Evolutionary conservation across 2,797 vertebrate genomes (phyloP).

Genomic region (Lithobates sylvaticus): DNA sequence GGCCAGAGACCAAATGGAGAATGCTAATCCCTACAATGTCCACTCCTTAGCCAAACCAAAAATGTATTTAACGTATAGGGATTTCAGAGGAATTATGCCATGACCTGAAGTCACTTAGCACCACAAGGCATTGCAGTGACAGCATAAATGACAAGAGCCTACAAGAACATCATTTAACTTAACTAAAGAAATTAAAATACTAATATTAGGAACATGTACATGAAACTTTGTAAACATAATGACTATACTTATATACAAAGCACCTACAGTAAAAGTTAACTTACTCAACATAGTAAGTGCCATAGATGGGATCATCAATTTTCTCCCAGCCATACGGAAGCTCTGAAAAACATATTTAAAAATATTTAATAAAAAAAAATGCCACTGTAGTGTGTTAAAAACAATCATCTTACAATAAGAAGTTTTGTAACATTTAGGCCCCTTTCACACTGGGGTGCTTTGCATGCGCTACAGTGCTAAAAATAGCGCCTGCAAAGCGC

Average conservation of each 20-base stretch:
- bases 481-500: too few relatives aligned
- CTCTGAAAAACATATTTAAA: constrained; percentile 81
- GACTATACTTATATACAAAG: neutral
- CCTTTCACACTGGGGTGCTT: too few relatives aligned
- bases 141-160: neutral
- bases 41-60: neutral
- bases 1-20: neutral
- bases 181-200: too few relatives aligned
- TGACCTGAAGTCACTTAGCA: neutral
- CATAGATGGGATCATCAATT: constrained; percentile 99
- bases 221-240: neutral
- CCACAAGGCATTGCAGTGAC: neutral
- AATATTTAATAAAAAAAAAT: too few relatives aligned
- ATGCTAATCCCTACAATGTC: neutral
- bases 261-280: constrained; percentile 71
- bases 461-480: too few relatives aligned
- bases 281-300: constrained; percentile 99
- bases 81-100: neutral
- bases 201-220: too few relatives aligned
- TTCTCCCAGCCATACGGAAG: constrained; percentile 99
- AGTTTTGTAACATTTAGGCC: too few relatives aligned
- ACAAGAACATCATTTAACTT: neutral
- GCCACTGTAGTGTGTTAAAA: too few relatives aligned
- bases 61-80: neutral
- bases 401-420: too few relatives aligned